phyloP scores from a whole-genome alignment of 2,888 invertebrate genomes.

The Macrosiphum euphorbiae region DNA sequence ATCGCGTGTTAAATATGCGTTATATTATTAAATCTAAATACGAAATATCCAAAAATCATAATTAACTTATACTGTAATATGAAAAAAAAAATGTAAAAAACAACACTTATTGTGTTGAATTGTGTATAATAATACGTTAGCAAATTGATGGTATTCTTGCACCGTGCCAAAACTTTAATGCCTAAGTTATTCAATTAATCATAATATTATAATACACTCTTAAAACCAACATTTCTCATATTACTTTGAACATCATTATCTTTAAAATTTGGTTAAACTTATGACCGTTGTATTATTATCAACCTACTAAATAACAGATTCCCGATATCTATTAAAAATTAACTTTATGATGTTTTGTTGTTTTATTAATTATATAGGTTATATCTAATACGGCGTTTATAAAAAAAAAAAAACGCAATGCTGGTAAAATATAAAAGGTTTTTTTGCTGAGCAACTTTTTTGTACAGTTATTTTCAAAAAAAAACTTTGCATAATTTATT shows the following conservation, averaged over 20 bases:
- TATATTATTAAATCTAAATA: conserved; percentile 37
- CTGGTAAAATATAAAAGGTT: background rate
- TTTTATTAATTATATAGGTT: background rate
- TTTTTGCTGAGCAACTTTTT: background rate
- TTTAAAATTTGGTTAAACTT: background rate
- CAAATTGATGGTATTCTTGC: conserved; percentile 3
- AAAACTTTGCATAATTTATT: background rate
- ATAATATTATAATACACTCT: background rate
- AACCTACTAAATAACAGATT: background rate
- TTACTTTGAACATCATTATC: background rate
- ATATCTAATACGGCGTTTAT: background rate
- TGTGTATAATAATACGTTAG: background rate
- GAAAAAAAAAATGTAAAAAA: background rate
- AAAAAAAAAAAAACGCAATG: background rate
- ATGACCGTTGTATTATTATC: background rate
- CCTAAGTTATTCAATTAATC: conserved; percentile 18
- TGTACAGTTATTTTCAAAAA: background rate
- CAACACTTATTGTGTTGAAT: background rate
- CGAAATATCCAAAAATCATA: conserved; percentile 55
- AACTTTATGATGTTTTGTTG: background rate
- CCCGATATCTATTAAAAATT: background rate
- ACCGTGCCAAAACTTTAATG: background rate
- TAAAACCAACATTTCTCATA: background rate
- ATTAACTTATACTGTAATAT: conserved; percentile 29
- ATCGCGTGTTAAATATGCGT: conserved; percentile 48